phyloP scores from a whole-genome alignment of 2,113 vertebrate species.

The Cheilinus undulatus region DNA sequence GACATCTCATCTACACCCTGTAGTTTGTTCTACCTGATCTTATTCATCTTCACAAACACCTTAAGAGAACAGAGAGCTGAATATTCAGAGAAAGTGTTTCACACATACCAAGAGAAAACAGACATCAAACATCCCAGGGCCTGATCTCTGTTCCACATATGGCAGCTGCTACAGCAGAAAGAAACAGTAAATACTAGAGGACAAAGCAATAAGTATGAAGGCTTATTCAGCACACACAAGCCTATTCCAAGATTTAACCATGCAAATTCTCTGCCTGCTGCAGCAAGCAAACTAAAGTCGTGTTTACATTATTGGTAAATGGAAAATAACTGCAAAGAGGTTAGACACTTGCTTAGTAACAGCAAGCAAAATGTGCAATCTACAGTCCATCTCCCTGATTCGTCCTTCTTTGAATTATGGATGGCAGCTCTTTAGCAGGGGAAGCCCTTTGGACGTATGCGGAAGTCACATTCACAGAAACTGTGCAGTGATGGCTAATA shows the following conservation, averaged over 20 bases:
- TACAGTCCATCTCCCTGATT: neutral
- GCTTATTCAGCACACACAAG: neutral
- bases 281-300: neutral
- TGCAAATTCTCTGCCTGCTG: neutral
- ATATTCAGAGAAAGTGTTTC: slow-evolving; percentile 2
- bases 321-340: neutral
- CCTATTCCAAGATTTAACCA: neutral
- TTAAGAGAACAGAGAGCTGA: neutral
- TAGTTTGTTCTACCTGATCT: neutral
- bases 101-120: neutral
- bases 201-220: neutral
- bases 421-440: too few species aligned
- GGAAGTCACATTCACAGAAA: too few species aligned
- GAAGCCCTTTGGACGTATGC: too few species aligned
- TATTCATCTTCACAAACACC: neutral
- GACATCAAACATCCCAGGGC: neutral
- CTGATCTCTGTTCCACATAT: neutral
- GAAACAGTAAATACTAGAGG: neutral
- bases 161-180: neutral
- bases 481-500: too few species aligned
- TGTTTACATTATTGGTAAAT: too few species aligned
- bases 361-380: neutral
- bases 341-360: neutral
- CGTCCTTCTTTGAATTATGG: too few species aligned
- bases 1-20: neutral